Percentiles rank a stretch among this genome's conserved stretches.
Evolutionary conservation across 1,140 invertebrate species (phyloP).

Genomic region (Melanaphis sacchari): DNA sequence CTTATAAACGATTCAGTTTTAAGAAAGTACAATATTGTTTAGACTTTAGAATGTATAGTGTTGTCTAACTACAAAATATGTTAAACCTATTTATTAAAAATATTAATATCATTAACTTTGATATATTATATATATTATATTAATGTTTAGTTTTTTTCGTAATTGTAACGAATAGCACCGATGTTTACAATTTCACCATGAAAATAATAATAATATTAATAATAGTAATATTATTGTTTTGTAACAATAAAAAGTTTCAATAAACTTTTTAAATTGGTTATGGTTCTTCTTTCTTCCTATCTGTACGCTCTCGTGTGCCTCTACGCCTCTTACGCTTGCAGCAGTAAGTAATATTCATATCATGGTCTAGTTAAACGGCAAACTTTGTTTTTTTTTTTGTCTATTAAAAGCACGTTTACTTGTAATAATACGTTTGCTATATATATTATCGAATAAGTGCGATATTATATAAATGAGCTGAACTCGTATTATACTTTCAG

Average conservation of each 20-base stretch:
- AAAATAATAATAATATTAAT: conserved; percentile 32
- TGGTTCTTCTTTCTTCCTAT: conserved; percentile 54
- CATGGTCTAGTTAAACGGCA: background rate
- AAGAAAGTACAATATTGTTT: conserved; percentile 33
- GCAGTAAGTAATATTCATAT: background rate
- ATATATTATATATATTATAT: conserved; percentile 18
- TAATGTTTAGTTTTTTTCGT: conserved; percentile 34
- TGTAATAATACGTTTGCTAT: conserved; percentile 1
- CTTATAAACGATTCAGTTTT: conserved; percentile 12
- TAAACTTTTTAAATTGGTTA: conserved; percentile 56
- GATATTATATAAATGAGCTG: background rate
- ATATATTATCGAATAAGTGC: background rate
- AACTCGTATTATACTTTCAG: background rate
- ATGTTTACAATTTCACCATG: conserved; percentile 29
- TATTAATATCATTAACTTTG: conserved; percentile 48
- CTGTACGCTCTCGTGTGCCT: conserved; percentile 30
- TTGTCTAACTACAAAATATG: conserved; percentile 50
- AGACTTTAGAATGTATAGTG: conserved; percentile 47
- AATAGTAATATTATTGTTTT: conserved; percentile 47
- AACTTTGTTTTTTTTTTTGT: background rate
- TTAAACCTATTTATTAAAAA: conserved; percentile 28
- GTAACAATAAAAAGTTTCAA: conserved; percentile 40
- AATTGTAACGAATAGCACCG: conserved; percentile 46
- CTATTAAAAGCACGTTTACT: conserved; percentile 28
- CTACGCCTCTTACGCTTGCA: conserved; percentile 9